Evolutionary conservation across 2,888 invertebrate species (phyloP).

Genomic region (Lamellibrachia satsuma): DNA sequence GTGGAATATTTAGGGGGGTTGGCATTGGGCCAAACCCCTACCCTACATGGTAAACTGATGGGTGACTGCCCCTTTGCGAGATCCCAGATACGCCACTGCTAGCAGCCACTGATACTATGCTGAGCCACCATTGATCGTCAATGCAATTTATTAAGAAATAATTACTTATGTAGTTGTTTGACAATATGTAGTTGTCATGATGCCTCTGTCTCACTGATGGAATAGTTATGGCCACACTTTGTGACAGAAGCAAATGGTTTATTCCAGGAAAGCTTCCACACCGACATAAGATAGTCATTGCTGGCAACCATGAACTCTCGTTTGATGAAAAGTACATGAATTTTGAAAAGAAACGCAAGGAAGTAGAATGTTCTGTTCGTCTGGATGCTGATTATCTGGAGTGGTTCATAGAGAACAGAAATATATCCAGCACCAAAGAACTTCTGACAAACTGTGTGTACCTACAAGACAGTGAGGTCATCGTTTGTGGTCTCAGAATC

Average conservation of each 20-base stretch:
- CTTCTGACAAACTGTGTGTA: slow-evolving; percentile 81
- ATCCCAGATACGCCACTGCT: background rate
- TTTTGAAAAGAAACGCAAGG: background rate
- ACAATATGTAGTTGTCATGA: background rate
- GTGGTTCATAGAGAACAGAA: slow-evolving; percentile 18
- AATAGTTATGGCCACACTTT: background rate
- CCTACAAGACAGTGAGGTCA: slow-evolving; percentile 76
- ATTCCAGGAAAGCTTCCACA: slow-evolving; percentile 75
- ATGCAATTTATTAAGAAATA: background rate
- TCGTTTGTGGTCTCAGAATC: slow-evolving; percentile 79
- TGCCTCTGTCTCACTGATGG: background rate
- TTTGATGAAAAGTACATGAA: slow-evolving; percentile 70
- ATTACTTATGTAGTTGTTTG: background rate
- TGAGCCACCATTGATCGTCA: background rate
- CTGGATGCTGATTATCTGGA: slow-evolving; percentile 21
- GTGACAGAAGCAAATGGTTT: background rate
- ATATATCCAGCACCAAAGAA: slow-evolving; percentile 28
- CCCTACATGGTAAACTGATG: no score
- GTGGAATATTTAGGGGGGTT: background rate
- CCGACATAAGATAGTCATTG: slow-evolving; percentile 82
- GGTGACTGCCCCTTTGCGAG: no score
- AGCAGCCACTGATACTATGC: background rate
- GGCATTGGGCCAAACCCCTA: no score
- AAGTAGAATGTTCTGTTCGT: slow-evolving; percentile 7
- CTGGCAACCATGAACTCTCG: slow-evolving; percentile 86